Evolutionary conservation across 2,888 invertebrate genomes (phyloP).

Genomic region (Scaptomyza caliginosa): DNA sequence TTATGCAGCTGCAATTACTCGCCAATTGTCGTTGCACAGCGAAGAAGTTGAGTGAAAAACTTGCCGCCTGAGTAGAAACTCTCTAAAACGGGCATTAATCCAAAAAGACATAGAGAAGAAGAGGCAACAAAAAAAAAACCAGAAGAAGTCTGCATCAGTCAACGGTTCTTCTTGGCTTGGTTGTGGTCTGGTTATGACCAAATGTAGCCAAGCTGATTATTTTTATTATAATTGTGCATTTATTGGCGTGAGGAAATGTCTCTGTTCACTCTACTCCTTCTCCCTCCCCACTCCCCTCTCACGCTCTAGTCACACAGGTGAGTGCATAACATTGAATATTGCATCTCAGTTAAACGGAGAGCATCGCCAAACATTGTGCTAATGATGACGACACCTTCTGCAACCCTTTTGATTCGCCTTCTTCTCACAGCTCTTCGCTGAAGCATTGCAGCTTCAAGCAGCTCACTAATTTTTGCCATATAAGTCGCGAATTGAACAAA

Average conservation of each 20-base stretch:
- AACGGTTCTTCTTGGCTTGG: constrained; percentile 53
- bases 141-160: background rate
- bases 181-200: constrained; percentile 63
- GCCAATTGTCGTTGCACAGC: constrained; percentile 66
- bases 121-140: background rate
- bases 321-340: constrained; percentile 57
- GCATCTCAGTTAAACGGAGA: constrained; percentile 11
- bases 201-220: constrained; percentile 76
- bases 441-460: constrained; percentile 53
- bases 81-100: constrained; percentile 66
- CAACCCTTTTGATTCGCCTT: background rate
- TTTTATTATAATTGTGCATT: constrained; percentile 82
- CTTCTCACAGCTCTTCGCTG: background rate
- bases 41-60: constrained; percentile 58
- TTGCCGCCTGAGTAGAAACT: constrained; percentile 40
- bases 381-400: constrained; percentile 72
- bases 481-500: constrained; percentile 58
- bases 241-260: constrained; percentile 80
- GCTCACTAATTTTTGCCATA: constrained; percentile 77
- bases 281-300: background rate
- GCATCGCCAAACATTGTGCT: constrained; percentile 58
- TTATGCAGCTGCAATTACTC: constrained; percentile 82
- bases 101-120: constrained; percentile 22
- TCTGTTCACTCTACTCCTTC: no score
- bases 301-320: background rate